These are phyloP conservation scores for Sphaerodactylus townsendi DNA, from an alignment of 2,113 vertebrate species.

Conservation along the genomic window DNA sequence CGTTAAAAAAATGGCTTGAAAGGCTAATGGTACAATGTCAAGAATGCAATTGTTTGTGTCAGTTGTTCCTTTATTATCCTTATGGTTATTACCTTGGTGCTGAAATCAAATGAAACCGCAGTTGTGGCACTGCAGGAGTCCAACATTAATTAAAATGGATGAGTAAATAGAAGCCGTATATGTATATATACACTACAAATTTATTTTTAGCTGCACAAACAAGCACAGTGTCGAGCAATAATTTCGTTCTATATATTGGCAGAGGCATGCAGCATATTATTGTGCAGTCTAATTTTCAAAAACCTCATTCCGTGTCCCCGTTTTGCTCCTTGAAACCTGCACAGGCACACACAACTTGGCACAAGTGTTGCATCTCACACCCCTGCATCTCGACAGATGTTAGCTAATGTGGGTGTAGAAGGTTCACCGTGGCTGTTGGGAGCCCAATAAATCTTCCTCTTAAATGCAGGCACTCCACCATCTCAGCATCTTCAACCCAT, in stretches of 20 bases:
- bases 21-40: slow-evolving; percentile 58
- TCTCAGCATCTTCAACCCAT: slow-evolving; percentile 76
- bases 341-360: background rate
- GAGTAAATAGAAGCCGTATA: slow-evolving; percentile 20
- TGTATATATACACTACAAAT: accelerated
- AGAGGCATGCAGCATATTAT: background rate
- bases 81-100: slow-evolving; percentile 64
- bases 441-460: slow-evolving; percentile 81
- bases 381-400: slow-evolving; percentile 72
- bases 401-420: slow-evolving; percentile 74
- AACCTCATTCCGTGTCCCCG: slow-evolving; percentile 18
- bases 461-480: slow-evolving; percentile 75
- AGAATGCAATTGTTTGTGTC: slow-evolving; percentile 64
- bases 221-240: accelerated
- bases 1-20: slow-evolving; percentile 72
- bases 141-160: slow-evolving; percentile 60
- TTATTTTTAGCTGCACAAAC: background rate
- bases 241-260: background rate
- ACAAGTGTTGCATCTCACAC: slow-evolving; percentile 33
- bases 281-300: slow-evolving; percentile 47
- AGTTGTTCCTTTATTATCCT: slow-evolving; percentile 62
- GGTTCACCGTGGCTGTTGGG: slow-evolving; percentile 72
- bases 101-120: slow-evolving; percentile 56
- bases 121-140: slow-evolving; percentile 55
- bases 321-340: slow-evolving; percentile 38